phyloP scores from a whole-genome alignment of 2,888 invertebrate species.

The Petrolisthes cinctipes region DNA sequence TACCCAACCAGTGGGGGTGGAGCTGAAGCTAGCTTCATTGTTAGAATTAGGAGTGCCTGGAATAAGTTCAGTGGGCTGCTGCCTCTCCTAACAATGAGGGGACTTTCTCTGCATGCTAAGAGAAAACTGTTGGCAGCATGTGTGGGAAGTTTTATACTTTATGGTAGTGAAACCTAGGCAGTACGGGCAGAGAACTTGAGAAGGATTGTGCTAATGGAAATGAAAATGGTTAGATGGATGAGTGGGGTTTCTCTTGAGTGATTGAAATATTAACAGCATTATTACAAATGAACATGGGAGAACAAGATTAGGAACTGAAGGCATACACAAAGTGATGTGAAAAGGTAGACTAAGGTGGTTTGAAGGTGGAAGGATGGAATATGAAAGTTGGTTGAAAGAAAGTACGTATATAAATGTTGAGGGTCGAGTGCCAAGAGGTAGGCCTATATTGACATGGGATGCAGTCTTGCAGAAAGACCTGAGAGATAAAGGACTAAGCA shows the following conservation, averaged over 20 bases:
- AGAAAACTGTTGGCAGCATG: too few species aligned
- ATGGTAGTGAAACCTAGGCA: neutral
- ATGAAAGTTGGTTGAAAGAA: too few species aligned
- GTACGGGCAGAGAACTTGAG: neutral
- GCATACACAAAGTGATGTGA: neutral
- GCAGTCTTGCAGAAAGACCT: too few species aligned
- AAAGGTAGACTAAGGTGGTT: neutral
- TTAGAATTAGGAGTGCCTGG: neutral
- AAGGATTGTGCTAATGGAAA: neutral
- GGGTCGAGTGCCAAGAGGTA: too few species aligned
- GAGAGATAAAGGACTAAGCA: too few species aligned
- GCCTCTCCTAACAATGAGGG: constrained; percentile 2
- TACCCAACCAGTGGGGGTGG: neutral
- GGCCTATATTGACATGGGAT: too few species aligned
- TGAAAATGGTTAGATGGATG: neutral
- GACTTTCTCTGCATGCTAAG: neutral
- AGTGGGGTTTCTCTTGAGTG: neutral
- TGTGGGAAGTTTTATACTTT: too few species aligned
- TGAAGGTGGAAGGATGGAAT: neutral
- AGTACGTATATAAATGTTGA: too few species aligned
- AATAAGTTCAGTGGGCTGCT: constrained; percentile 9
- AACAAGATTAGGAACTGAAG: too few species aligned
- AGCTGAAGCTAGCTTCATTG: neutral
- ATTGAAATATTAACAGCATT: too few species aligned
- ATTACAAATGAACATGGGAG: too few species aligned